A percentile compares a stretch with the other conserved stretches of the same genome.
phyloP scores from a whole-genome alignment of 2,797 vertebrate species.

The Harpagifer antarcticus region DNA sequence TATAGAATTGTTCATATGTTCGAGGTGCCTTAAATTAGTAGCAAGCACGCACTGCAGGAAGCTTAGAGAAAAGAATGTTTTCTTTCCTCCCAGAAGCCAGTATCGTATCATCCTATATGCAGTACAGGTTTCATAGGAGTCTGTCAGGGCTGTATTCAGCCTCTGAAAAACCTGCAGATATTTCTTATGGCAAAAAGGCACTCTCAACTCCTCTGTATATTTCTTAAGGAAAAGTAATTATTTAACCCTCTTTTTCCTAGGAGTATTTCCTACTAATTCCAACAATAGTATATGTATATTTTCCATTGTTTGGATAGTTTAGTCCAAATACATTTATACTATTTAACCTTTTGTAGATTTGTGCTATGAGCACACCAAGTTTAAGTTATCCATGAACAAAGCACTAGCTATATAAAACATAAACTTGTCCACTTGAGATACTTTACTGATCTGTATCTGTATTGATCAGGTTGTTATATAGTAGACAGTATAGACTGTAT shows the following conservation, averaged over 20 bases:
- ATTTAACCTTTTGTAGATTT: not conserved
- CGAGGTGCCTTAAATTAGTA: constrained; percentile 16
- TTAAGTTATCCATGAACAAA: constrained; percentile 3
- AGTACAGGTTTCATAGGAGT: not conserved
- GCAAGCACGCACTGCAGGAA: not conserved
- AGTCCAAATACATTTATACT: too few species aligned
- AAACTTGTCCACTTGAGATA: constrained; percentile 21
- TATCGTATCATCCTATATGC: constrained; percentile 6
- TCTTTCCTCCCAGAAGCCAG: constrained; percentile 11
- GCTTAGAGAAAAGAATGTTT: not conserved
- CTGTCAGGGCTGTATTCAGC: not conserved
- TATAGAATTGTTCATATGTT: constrained; percentile 14
- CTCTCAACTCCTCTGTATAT: not conserved
- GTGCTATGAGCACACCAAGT: not conserved
- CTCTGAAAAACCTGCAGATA: constrained; percentile 2
- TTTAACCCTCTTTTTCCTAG: not conserved
- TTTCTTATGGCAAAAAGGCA: not conserved
- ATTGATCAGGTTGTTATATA: constrained; percentile 57
- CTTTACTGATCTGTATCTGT: constrained; percentile 4
- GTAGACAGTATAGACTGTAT: constrained; percentile 36
- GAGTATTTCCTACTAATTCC: not conserved
- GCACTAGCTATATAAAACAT: not conserved
- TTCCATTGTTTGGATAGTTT: not conserved
- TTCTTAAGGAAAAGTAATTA: not conserved
- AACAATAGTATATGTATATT: not conserved